Base-by-base conservation (phyloP, 2,113 vertebrate genomes). In the Sylvietta virens region DNA sequence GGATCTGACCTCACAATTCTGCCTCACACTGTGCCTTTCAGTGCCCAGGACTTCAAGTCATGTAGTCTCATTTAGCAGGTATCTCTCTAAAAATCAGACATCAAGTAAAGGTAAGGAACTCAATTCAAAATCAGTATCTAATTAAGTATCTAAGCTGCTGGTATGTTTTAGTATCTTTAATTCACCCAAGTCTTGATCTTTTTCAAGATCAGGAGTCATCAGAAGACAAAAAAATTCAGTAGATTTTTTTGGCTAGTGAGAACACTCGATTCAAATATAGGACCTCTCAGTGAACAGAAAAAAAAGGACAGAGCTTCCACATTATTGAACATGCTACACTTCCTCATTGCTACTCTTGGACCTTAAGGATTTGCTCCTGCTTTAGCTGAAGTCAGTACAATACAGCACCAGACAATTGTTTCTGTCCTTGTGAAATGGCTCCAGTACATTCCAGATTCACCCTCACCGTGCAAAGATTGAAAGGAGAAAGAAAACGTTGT, bases 391-490 rank as follows among this genome's bases (percentile, higher is more conserved):
- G 16, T 77, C 33, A 31, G 0, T 17, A 10, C 2, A 50, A 45
- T 4, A 21, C 26, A 42, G 23, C 4, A n/a, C 12, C 70, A 82
- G 39, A 37, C 15, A 80, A 69, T 7, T 53, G 16, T 2, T 12
- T 13, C 57, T 39, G 42, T 13, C 33, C 47, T 45, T 22, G 31
- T 45, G 42, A 40, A 83, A 67, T 11, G 24, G 20, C 51, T 88
- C 66, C 3, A 4, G 23, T 0, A 19, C 2, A 42, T 13, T 4
- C 27, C 73, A 70, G n/a, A 28, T 81, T 60, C 42, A 8, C 9
- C 51, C 31, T 35, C 23, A 20, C 7, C 18, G 4, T 3, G 4
- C 15, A 61, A 20, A 50, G 9, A 30, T 0, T 15, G 7, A 58
- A 57, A 66, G 19, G 30, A 70, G 39, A 70, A 45, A 40, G 28